phyloP scores from a whole-genome alignment of 2,888 invertebrate genomes.

The Campoplex nolae region DNA sequence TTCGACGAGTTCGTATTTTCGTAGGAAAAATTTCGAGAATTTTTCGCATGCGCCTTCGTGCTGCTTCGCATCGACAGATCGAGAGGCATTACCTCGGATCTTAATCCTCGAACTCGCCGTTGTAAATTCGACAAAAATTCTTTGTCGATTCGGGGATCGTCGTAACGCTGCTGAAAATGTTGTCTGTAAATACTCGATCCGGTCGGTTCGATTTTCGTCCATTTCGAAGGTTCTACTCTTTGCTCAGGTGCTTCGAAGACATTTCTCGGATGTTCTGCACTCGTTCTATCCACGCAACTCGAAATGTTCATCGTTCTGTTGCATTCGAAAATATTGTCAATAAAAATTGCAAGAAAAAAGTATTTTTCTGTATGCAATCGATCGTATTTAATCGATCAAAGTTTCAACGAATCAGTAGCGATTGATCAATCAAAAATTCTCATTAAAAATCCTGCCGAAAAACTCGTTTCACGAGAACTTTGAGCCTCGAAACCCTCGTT shows the following conservation, averaged over 20 bases:
- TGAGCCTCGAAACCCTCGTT: background rate
- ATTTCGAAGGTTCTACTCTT: conserved; percentile 62
- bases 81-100: conserved; percentile 50
- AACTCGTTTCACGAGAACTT: no score
- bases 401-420: no score
- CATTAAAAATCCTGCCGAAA: no score
- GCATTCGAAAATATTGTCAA: no score
- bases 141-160: conserved; percentile 6
- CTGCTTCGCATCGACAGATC: conserved; percentile 49
- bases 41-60: background rate
- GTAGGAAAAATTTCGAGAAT: background rate
- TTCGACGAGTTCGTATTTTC: background rate
- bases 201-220: conserved; percentile 24
- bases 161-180: background rate
- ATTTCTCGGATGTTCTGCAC: background rate
- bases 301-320: background rate
- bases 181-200: conserved; percentile 8
- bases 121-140: background rate
- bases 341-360: no score
- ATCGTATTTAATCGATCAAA: no score
- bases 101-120: background rate
- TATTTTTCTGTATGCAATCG: no score
- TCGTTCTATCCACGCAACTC: background rate
- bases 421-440: no score
- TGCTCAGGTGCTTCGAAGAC: background rate